Conservation (phyloP, 1,140 invertebrate species). For the Cotesia vestalis region DNA sequence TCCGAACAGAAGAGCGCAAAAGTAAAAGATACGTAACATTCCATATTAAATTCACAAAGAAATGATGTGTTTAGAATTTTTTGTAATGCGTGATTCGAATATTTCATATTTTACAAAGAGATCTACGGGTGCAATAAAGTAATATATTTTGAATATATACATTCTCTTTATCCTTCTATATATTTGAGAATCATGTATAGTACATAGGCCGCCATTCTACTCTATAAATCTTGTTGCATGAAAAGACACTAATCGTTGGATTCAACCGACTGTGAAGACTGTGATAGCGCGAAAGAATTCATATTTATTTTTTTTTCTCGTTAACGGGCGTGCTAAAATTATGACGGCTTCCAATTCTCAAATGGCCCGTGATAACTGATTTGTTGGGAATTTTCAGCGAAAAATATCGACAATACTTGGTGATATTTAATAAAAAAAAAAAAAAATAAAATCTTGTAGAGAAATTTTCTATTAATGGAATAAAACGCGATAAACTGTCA, state of each 20-base stretch:
- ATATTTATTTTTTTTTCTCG: constrained; percentile 16
- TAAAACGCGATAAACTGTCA: too few relatives aligned
- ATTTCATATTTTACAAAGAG: constrained; percentile 5
- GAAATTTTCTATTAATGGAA: too few relatives aligned
- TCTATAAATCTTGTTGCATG: background rate
- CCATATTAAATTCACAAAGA: background rate
- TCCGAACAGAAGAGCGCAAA: background rate
- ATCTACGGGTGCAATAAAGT: background rate
- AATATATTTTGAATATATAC: background rate
- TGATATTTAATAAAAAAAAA: too few relatives aligned
- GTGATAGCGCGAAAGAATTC: background rate
- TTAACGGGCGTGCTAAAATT: constrained; percentile 27
- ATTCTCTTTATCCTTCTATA: too few relatives aligned
- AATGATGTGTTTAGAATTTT: background rate
- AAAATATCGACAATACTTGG: background rate
- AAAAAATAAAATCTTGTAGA: too few relatives aligned
- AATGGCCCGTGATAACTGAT: constrained; percentile 29
- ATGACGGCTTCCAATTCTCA: constrained; percentile 3
- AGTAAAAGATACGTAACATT: constrained; percentile 12
- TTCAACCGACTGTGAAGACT: background rate
- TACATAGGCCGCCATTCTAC: background rate
- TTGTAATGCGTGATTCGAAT: constrained; percentile 12
- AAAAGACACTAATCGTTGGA: background rate
- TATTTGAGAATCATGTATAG: too few relatives aligned
- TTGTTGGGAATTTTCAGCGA: background rate